phyloP scores from a whole-genome alignment of 2,888 invertebrate species.

The Cecidostiba fungosa region DNA sequence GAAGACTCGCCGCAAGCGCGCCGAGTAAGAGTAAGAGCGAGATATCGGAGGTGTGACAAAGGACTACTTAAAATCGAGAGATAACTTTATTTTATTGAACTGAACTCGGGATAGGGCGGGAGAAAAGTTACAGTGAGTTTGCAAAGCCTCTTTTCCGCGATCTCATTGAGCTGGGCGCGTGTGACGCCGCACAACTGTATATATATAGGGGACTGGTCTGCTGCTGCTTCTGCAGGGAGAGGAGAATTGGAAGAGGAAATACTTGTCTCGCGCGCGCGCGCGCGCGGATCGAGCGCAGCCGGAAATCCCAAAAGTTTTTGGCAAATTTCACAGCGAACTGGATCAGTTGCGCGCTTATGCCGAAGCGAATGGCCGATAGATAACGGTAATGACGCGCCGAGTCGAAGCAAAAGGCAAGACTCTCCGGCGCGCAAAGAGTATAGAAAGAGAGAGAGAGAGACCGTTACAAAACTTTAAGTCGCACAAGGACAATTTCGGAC shows the following conservation, averaged over 20 bases:
- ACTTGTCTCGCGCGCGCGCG: not conserved
- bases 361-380: constrained; percentile 47
- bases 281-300: too few species aligned
- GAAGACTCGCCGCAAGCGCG: too few species aligned
- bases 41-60: constrained; percentile 1
- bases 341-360: constrained; percentile 20
- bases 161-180: not conserved
- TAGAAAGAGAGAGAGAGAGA: not conserved
- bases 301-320: constrained; percentile 52
- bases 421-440: not conserved
- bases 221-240: not conserved
- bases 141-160: not conserved
- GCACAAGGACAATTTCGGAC: constrained; percentile 6
- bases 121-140: constrained; percentile 9
- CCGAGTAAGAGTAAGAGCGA: not conserved
- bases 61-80: constrained; percentile 17
- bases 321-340: constrained; percentile 57
- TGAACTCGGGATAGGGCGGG: not conserved
- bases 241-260: not conserved
- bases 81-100: constrained; percentile 22
- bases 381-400: constrained; percentile 65
- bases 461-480: constrained; percentile 1
- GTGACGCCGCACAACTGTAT: not conserved
- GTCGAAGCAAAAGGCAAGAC: not conserved
- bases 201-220: not conserved